phyloP scores from a whole-genome alignment of 35 echinoderm and acorn worm genomes.

The Acanthaster planci region DNA sequence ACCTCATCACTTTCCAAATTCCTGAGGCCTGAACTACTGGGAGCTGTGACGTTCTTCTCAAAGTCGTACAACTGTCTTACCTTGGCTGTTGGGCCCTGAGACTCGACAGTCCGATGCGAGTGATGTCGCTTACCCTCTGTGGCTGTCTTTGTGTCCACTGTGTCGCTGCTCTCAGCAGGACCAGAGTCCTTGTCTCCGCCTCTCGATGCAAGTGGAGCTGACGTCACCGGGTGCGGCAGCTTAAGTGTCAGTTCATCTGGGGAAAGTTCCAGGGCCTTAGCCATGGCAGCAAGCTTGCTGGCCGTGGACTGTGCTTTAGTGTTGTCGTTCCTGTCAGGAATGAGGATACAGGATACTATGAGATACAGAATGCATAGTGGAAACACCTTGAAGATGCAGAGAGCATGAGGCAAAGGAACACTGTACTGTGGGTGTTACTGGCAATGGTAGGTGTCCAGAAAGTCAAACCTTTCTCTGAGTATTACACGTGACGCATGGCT shows the following conservation, averaged over 20 bases:
- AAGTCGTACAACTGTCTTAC: background rate
- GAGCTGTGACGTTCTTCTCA: no score
- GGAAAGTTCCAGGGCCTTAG: slow-evolving; percentile 26
- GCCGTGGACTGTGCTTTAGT: background rate
- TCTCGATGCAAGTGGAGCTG: background rate
- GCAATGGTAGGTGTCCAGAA: background rate
- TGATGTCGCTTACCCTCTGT: background rate
- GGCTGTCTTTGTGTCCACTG: background rate
- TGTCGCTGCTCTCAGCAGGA: background rate
- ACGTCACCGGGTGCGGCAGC: background rate
- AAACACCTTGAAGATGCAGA: background rate
- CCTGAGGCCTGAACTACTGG: background rate
- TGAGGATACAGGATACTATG: no score
- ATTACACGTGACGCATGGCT: no score
- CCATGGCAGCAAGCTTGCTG: slow-evolving; percentile 35
- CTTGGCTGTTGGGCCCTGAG: background rate
- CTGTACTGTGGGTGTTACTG: background rate
- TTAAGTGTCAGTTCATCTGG: background rate
- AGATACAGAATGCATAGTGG: no score
- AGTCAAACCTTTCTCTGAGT: no score
- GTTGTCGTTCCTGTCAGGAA: background rate
- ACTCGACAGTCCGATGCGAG: background rate
- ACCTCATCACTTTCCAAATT: background rate
- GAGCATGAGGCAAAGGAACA: background rate
- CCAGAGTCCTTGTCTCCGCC: background rate